phyloP scores from a whole-genome alignment of 1,140 invertebrate genomes.

The Acromyrmex heyeri region DNA sequence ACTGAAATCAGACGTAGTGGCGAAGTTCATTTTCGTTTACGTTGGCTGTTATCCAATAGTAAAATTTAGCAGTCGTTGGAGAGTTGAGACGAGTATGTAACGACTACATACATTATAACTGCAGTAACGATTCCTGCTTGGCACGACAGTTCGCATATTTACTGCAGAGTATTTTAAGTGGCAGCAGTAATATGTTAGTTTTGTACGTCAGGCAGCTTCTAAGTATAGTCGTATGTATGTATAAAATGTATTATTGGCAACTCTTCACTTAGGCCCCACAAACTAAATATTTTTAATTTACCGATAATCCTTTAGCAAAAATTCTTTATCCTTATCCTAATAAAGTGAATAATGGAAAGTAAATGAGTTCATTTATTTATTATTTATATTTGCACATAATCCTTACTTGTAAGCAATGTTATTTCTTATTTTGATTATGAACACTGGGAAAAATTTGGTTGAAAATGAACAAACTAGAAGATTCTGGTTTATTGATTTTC shows the following conservation, averaged over 20 bases:
- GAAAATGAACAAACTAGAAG: too few species aligned
- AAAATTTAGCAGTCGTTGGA: slow-evolving; percentile 33
- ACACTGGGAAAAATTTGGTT: too few species aligned
- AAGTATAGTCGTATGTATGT: neutral
- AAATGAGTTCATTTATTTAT: neutral
- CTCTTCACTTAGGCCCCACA: neutral
- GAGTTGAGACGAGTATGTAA: slow-evolving; percentile 26
- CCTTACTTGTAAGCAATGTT: neutral
- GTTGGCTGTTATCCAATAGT: slow-evolving; percentile 42
- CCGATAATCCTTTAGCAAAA: neutral
- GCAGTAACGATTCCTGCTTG: slow-evolving; percentile 55
- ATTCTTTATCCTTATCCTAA: neutral
- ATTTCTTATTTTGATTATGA: neutral
- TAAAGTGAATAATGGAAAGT: neutral
- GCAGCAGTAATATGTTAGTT: slow-evolving; percentile 27
- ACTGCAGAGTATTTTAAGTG: slow-evolving; percentile 16
- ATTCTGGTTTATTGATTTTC: too few species aligned
- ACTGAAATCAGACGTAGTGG: neutral
- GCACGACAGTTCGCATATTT: neutral
- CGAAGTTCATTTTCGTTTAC: slow-evolving; percentile 13
- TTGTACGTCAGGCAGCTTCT: slow-evolving; percentile 19
- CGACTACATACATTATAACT: slow-evolving; percentile 66
- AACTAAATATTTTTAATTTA: slow-evolving; percentile 5
- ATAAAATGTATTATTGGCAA: neutral
- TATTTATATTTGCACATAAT: neutral